Base-by-base conservation (phyloP, 1,140 invertebrate genomes). In the Akabosia matsudoensis region DNA sequence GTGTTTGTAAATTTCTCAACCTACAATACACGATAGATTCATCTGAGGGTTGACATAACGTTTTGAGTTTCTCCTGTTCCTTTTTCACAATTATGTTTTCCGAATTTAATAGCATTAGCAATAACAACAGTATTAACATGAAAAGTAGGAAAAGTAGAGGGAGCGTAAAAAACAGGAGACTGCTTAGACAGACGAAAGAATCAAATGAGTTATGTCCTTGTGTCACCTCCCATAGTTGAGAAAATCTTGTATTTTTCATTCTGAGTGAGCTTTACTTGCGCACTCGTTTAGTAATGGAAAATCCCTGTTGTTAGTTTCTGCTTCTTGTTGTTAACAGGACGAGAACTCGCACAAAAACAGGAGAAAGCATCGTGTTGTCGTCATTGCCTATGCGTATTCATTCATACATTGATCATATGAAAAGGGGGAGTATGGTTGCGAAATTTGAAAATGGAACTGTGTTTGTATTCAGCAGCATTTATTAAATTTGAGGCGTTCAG, bases 221-320 rank as follows among this genome's bases (percentile, higher is more conserved):
- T 67, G 61, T 67, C 61, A 67, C 61, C 61, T 67, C 61, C 61
- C 31, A 67, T 67, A 67, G 61, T 67, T 67, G 26, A 67, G 31
- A 24, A 67, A 67, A 67, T 67, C 61, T 30, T 67, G 61, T 67
- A 67, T 67, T 67, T 67, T 67, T 67, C 61, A 67, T 30, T 67
- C 61, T 30, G 7, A 67, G 30, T 31, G 24, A 14, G 24, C 7
- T n/a, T n/a, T n/a, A n/a, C n/a, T 24, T 61, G 14, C 24, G 54
- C 31, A 1, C 61, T 28, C 2, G 26, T 67, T 67, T 67, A 24
- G 13, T 67, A 67, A 67, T 24, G n/a, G 61, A 67, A 67, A 67
- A 67, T 67, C 61, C 61, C 26, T 24, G 61, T 67, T 67, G 61
- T 67, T 67, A 67, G 61, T 67, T 30, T 67, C 3, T 67, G 31